Base-by-base conservation (phyloP, 2,888 invertebrate species). In the Phytoseiulus persimilis region DNA sequence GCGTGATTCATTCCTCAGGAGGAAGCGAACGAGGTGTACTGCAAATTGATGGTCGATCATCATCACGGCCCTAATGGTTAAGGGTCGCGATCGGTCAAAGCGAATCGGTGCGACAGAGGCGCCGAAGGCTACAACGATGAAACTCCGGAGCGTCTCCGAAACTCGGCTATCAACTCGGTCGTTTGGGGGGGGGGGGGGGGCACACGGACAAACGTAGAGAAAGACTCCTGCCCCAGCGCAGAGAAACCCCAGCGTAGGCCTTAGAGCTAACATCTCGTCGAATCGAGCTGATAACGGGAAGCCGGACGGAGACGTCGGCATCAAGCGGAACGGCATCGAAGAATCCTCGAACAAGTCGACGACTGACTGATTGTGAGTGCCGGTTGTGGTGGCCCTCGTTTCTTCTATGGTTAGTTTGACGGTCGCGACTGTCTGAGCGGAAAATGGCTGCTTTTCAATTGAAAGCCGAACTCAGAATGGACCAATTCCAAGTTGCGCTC, bases 401-500 rank as follows among this genome's bases (percentile, higher is more conserved):
- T 65, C 23, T 65, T 23, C 23, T 14, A 23, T 65, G 65, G 65
- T 28, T 65, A 65, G 65, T 28, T 65, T 65, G 65, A 6, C 28
- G 65, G 65, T 65, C 23, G 65, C 65, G 18, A 65, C 65, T 65
- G 65, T 65, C 65, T 65, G 65, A 65, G 65, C 65, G 65, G 65
- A 65, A 65, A 65, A 65, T 65, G 65, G 65, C 65, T 65, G 65
- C 65, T 65, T 65, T 65, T 65, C 65, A 65, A 65, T 65, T 65
- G 65, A 65, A 65, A 65, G 65, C 65, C 18, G 11, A 65, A 65
- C 9, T 65, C 65, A 28, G 65, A 65, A 65, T 65, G 65, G 65
- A 65, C 65, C 65, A 28, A 65, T 65, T 65, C 18, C 65, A 18
- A 65, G 65, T 65, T 65, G 65, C 65, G 65, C 65, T 65, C 18